Evolutionary conservation across 2,888 invertebrate genomes (phyloP), one percentile per base, ranked within the genome.

Genomic region (Leptothorax acervorum): DNA sequence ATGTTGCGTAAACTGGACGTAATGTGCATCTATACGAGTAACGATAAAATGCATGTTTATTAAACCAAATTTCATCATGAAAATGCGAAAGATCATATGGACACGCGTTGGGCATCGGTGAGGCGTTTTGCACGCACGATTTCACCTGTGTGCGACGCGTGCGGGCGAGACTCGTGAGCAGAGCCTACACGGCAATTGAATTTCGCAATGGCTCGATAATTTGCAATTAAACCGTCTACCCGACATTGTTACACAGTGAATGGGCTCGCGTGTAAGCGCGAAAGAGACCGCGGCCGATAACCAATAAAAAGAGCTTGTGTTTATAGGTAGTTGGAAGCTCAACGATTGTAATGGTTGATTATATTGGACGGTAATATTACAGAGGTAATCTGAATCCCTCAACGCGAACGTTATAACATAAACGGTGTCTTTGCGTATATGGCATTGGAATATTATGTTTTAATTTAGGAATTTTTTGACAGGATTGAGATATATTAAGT

Each of bases 141-240:
- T 85, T 86, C 82, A 65, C 8, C 35, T 66, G 70, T 60, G 70
- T 55, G 18, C 51, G 75, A 81, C 48, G 84, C 68, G 82, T 74
- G 63, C 62, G 63, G 23, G 55, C 42, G 76, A 84, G 81, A 74
- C 74, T 78, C 79, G 82, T 51, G 82, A 88, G 87, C 73, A 73
- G 82, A 76, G 31, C 39, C 51, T 81, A 81, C 31, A 82, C 11
- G 78, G 73, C 85, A 82, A 86, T 87, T 74, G 86, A 89, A 89
- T 89, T 86, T 85, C 76, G 70, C 75, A 68, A 83, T 85, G 88
- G 85, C 62, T 83, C 88, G 81, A 86, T 89, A 85, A 89, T 83
- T 88, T 73, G 83, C 84, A 88, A 88, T 87, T 87, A 87, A 86
- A 85, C 85, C 74, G 82, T 68, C 83, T 85, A 86, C 81, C 74